Evolutionary conservation across 2,113 vertebrate species (phyloP).

Genomic region (Tautogolabrus adspersus): DNA sequence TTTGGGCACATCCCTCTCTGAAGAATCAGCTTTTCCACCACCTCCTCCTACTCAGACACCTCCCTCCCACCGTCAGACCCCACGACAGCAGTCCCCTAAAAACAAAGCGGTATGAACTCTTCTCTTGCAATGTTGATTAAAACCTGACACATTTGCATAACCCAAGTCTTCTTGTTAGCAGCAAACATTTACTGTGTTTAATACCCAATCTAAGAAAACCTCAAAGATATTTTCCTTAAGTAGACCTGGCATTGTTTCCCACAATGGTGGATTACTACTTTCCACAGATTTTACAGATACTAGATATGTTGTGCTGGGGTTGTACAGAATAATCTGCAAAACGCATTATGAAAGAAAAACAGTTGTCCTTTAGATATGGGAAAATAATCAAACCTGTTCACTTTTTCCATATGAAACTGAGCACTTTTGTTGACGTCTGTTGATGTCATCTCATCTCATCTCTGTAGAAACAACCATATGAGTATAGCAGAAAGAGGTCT

Average conservation of each 20-base stretch:
- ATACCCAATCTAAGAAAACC: neutral
- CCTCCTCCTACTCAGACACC: slow-evolving; percentile 51
- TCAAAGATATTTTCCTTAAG: neutral
- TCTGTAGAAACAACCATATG: slow-evolving; percentile 32
- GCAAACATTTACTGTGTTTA: neutral
- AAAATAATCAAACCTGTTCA: slow-evolving; percentile 26
- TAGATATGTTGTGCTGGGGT: neutral
- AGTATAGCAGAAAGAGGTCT: neutral
- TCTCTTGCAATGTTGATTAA: slow-evolving; percentile 1
- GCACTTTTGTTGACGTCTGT: neutral
- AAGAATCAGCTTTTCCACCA: slow-evolving; percentile 59
- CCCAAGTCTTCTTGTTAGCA: neutral
- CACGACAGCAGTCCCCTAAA: slow-evolving; percentile 43
- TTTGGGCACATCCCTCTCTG: neutral
- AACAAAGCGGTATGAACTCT: slow-evolving; percentile 61
- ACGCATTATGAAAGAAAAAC: slow-evolving; percentile 34
- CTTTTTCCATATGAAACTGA: neutral
- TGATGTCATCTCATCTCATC: neutral
- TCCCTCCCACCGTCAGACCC: slow-evolving; percentile 37
- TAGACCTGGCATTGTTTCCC: slow-evolving; percentile 11
- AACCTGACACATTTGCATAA: neutral
- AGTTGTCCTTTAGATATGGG: slow-evolving; percentile 34
- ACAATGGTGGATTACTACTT: slow-evolving; percentile 15
- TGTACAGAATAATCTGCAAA: slow-evolving; percentile 48
- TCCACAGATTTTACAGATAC: slow-evolving; percentile 22